Evolutionary conservation across 2,888 invertebrate genomes (phyloP), one percentile per base, ranked within the genome.

Genomic region (Heliconius ismenius): DNA sequence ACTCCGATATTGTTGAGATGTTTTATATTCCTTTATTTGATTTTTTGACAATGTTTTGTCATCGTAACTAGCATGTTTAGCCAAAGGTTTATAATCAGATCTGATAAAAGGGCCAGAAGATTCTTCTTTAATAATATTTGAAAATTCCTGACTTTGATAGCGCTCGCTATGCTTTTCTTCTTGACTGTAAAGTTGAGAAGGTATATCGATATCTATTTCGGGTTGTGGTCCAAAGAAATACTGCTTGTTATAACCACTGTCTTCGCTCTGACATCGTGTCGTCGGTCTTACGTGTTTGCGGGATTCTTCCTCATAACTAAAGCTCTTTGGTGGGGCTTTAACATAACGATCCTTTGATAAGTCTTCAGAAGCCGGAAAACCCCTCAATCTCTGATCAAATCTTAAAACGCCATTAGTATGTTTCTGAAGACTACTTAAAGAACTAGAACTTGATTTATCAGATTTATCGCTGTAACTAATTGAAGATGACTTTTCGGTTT

Each of bases 61-160:
- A 79, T 96, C 96, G 76, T 95, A 95, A 81, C 96, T 96, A n/a
- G 95, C 95, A 83, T 96, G 95, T 86, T 96, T 95, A 39, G 95
- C 95, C 65, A 96, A 83, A 13, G 95, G 95, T 82, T 95, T 95
- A 78, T 94, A 95, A 60, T 95, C 95, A 3, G 95, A 93, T 67
- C 95, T 90, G 73, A 94, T 89, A 80, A 93, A 94, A 76, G 93
- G 92, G 78, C 88, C 86, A 79, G 84, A 81, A 28, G 83, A 81
- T 79, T 93, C 92, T 76, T 94, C 94, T 24, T 91, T 89, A 76
- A 94, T 88, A 28, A 94, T 91, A 78, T 89, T 91, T 0, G 95
- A 94, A 86, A 96, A 96, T 81, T 96, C 96, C 88, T 96, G 96
- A 81, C 96, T 96, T 87, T 95, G 96, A 85, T 96, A 96, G 3